These are phyloP conservation scores for Meandrusa payeni DNA, from an alignment of 2,888 invertebrate species.

Conservation along the genomic window DNA sequence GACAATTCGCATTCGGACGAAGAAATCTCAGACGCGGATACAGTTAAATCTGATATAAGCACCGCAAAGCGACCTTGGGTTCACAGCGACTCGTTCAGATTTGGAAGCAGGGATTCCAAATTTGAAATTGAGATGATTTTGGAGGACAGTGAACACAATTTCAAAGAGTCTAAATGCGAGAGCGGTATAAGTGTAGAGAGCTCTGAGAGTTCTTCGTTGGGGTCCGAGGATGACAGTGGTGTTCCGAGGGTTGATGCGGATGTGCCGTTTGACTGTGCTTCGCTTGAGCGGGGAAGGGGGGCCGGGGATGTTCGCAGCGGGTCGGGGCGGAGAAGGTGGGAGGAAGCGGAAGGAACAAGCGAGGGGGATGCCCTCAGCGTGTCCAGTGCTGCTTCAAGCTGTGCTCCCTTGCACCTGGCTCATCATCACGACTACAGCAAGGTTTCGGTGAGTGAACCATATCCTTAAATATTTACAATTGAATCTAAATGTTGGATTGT, in stretches of 20 bases:
- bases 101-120: slow-evolving; percentile 47
- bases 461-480: too few relatives aligned
- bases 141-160: slow-evolving; percentile 44
- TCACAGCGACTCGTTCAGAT: slow-evolving; percentile 70
- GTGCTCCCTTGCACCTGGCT: slow-evolving; percentile 64
- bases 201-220: slow-evolving; percentile 64
- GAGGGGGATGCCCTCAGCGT: slow-evolving; percentile 74
- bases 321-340: slow-evolving; percentile 74
- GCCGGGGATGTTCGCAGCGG: slow-evolving; percentile 77
- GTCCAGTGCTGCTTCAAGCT: slow-evolving; percentile 72
- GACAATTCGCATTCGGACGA: slow-evolving; percentile 67
- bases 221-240: slow-evolving; percentile 63
- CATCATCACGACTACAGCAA: slow-evolving; percentile 72
- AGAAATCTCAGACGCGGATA: slow-evolving; percentile 66
- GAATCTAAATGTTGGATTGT: too few relatives aligned
- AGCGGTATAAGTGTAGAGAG: slow-evolving; percentile 64
- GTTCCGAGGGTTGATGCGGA: slow-evolving; percentile 60
- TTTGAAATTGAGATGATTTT: slow-evolving; percentile 47
- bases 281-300: slow-evolving; percentile 73
- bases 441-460: slow-evolving; percentile 73
- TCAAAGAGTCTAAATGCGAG: slow-evolving; percentile 57
- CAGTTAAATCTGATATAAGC: slow-evolving; percentile 65
- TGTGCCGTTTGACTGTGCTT: slow-evolving; percentile 68
- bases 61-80: slow-evolving; percentile 69
- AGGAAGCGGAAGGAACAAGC: slow-evolving; percentile 67